Evolutionary conservation across 2,888 invertebrate genomes (phyloP).

Genomic region (Drosophila hawaiiensis): DNA sequence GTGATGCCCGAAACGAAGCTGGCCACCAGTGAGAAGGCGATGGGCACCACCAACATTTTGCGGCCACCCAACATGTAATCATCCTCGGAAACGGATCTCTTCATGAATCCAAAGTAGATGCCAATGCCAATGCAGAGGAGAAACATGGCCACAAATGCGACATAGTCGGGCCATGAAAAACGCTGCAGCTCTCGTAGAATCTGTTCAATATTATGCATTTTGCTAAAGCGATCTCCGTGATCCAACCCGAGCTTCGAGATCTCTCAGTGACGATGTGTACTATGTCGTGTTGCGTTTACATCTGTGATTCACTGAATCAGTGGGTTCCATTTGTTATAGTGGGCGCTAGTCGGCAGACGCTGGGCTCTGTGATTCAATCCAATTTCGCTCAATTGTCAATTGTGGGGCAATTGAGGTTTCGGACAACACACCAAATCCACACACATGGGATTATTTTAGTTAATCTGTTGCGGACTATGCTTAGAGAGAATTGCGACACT

Average conservation of each 20-base stretch:
- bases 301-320: constrained; percentile 53
- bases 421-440: constrained; percentile 48
- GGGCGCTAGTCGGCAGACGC: constrained; percentile 40
- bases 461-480: constrained; percentile 47
- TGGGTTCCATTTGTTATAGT: constrained; percentile 42
- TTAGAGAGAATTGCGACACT: constrained; percentile 54
- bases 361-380: constrained; percentile 65
- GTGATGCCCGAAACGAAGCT: constrained; percentile 93
- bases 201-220: constrained; percentile 83
- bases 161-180: constrained; percentile 84
- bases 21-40: constrained; percentile 93
- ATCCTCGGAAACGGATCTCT: constrained; percentile 87
- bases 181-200: constrained; percentile 83
- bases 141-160: constrained; percentile 88
- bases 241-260: not conserved
- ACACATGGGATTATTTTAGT: constrained; percentile 58
- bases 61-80: constrained; percentile 93
- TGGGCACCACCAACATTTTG: constrained; percentile 91
- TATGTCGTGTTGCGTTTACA: constrained; percentile 31
- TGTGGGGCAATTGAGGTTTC: constrained; percentile 73
- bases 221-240: not conserved
- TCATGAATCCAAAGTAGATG: constrained; percentile 91
- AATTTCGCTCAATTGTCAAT: constrained; percentile 78
- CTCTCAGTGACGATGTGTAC: constrained; percentile 18
- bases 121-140: constrained; percentile 90